A percentile compares a stretch with the other conserved stretches of the same genome.
phyloP scores from a whole-genome alignment of 2,888 invertebrate species.

The Polydrusus tereticollis region DNA sequence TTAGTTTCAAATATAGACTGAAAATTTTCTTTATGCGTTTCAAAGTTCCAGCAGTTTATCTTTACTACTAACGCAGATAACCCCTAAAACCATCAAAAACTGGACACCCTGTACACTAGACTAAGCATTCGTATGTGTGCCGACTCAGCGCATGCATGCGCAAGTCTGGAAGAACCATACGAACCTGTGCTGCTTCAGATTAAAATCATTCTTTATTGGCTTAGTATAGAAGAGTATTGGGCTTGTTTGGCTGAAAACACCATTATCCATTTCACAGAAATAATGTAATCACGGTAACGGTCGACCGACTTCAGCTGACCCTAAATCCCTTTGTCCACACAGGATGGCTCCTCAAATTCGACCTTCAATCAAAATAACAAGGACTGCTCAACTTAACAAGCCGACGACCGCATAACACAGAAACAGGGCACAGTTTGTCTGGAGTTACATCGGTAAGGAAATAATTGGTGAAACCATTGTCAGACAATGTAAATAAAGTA shows the following conservation, averaged over 20 bases:
- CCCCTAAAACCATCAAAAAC: no score
- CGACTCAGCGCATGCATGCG: no score
- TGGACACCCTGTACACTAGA: no score
- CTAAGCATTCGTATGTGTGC: no score
- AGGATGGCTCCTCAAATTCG: constrained; percentile 3
- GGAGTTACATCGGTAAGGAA: constrained; percentile 9
- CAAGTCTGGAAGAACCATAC: no score
- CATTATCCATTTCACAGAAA: not conserved
- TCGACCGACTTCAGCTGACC: not conserved
- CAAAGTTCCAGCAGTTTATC: no score
- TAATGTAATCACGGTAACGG: not conserved
- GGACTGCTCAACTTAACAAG: constrained; percentile 4
- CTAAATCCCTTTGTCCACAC: constrained; percentile 2
- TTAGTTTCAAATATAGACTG: no score
- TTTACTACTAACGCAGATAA: no score
- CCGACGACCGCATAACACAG: not conserved
- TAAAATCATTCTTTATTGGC: no score
- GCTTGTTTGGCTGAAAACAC: not conserved
- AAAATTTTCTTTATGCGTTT: no score
- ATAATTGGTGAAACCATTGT: constrained; percentile 9
- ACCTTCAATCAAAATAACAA: constrained; percentile 21
- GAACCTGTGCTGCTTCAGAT: no score
- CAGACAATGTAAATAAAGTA: constrained; percentile 11
- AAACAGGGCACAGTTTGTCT: constrained; percentile 1
- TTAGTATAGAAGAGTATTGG: not conserved